Percentiles rank a stretch among this genome's conserved stretches.
Conservation (phyloP, 2,113 vertebrate species). For the Apaloderma vittatum region DNA sequence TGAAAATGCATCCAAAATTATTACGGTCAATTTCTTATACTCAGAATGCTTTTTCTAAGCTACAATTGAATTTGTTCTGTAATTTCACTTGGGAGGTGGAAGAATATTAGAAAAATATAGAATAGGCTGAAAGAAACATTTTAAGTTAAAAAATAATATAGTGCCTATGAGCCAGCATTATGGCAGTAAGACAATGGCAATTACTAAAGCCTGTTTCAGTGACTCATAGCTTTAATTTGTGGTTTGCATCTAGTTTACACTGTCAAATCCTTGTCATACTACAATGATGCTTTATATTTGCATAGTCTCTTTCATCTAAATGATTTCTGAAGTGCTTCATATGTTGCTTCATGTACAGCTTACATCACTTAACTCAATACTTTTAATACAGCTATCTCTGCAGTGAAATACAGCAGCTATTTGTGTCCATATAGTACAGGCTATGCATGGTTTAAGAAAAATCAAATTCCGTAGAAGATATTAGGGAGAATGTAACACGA, state of each 20-base stretch:
- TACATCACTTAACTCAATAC: neutral
- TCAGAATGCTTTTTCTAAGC: neutral
- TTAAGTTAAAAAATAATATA: neutral
- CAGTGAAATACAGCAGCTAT: neutral
- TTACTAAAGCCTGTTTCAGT: neutral
- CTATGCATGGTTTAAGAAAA: neutral
- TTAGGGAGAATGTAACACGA: neutral
- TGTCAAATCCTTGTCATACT: neutral
- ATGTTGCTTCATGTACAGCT: neutral
- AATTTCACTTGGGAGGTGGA: neutral
- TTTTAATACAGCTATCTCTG: neutral
- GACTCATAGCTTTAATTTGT: slow-evolving; percentile 55
- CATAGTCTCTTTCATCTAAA: neutral
- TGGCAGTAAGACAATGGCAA: slow-evolving; percentile 6
- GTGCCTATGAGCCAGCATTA: neutral
- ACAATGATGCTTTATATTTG: slow-evolving; percentile 10
- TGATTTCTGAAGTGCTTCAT: neutral
- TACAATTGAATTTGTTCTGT: slow-evolving; percentile 41
- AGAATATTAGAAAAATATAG: slow-evolving; percentile 14
- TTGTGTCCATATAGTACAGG: neutral
- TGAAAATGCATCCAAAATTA: neutral
- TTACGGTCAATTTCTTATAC: neutral
- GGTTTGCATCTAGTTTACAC: slow-evolving; percentile 25
- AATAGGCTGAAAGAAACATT: slow-evolving; percentile 11
- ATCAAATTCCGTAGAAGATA: neutral